phyloP scores from a whole-genome alignment of 2,888 invertebrate genomes.

The Nephrotoma guestfalica region DNA sequence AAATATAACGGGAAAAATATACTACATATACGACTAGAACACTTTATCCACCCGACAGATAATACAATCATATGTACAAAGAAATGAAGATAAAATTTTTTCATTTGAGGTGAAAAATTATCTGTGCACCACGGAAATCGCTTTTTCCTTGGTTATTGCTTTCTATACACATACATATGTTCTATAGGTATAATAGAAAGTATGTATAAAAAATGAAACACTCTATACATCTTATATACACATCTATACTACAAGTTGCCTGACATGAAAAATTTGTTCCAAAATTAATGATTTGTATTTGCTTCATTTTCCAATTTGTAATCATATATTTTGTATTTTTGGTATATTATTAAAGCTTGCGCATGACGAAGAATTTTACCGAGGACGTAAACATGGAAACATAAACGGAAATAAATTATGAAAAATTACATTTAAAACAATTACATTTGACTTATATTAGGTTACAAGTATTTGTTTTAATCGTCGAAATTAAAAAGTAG shows the following conservation, averaged over 20 bases:
- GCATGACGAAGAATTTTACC: background rate
- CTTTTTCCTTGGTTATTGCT: background rate
- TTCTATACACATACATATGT: background rate
- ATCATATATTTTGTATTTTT: background rate
- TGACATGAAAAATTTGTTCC: background rate
- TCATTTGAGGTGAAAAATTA: background rate
- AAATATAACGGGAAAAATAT: background rate
- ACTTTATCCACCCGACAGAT: background rate
- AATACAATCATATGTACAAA: background rate
- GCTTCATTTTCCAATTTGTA: background rate
- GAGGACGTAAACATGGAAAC: background rate
- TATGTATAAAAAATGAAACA: background rate
- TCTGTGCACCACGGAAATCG: background rate
- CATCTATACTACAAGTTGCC: background rate
- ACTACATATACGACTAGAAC: background rate
- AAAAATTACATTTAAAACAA: background rate
- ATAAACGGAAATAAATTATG: background rate
- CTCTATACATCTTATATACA: background rate
- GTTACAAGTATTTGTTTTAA: background rate
- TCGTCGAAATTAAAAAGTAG: background rate
- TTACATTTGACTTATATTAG: background rate
- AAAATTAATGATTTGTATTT: background rate
- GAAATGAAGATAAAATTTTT: background rate
- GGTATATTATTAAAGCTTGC: background rate
- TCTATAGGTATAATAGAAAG: background rate